These are phyloP conservation scores for Rugalucina vietnamica DNA, from an alignment of 2,888 invertebrate genomes.

Conservation along the genomic window DNA sequence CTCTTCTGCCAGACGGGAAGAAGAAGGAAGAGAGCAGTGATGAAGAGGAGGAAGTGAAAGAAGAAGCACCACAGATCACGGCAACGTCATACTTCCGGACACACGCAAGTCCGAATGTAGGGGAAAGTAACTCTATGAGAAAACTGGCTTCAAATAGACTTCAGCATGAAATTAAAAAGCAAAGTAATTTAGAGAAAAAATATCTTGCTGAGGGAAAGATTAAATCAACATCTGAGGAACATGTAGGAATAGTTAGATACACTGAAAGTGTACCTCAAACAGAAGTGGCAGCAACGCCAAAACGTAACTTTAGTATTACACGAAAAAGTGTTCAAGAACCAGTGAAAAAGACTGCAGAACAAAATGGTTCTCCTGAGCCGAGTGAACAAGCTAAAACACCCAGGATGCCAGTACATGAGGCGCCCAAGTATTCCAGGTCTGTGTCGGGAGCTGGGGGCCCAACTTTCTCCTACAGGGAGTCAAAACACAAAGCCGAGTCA, in stretches of 20 bases:
- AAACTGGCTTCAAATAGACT: constrained; percentile 87
- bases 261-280: constrained; percentile 67
- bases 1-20: constrained; percentile 65
- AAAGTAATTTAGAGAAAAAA: constrained; percentile 92
- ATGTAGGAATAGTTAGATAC: constrained; percentile 84
- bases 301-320: constrained; percentile 74
- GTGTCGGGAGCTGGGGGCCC: constrained; percentile 60
- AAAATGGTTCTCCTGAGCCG: constrained; percentile 58
- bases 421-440: constrained; percentile 46
- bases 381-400: constrained; percentile 43
- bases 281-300: constrained; percentile 65
- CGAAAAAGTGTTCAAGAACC: constrained; percentile 48
- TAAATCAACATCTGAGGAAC: constrained; percentile 86
- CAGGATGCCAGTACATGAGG: constrained; percentile 46
- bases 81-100: constrained; percentile 15
- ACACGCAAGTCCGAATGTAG: not conserved
- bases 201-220: constrained; percentile 88
- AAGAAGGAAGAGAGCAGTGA: constrained; percentile 36
- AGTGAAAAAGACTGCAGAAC: constrained; percentile 29
- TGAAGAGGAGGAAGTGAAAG: constrained; percentile 28
- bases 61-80: constrained; percentile 13
- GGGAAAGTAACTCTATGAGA: constrained; percentile 73
- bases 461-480: constrained; percentile 86
- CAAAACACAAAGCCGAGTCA: constrained; percentile 93
- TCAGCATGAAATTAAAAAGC: constrained; percentile 95